Percentiles rank a stretch among this genome's conserved stretches.
Evolutionary conservation across 2,113 vertebrate genomes (phyloP).

Genomic region (Brachyhypopomus gauderio): DNA sequence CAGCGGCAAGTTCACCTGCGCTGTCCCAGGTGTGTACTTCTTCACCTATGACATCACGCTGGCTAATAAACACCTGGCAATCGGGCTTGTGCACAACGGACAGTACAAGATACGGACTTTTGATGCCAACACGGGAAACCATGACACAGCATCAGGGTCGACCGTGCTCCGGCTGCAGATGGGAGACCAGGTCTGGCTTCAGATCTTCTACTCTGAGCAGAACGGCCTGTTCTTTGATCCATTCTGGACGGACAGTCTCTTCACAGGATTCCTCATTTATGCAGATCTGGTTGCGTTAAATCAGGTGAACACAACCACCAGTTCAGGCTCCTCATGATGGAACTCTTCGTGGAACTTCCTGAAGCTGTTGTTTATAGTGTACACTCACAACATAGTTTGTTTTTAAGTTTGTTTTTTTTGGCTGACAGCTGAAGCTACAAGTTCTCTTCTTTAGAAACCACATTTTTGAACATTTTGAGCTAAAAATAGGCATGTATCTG

Average conservation of each 20-base stretch:
- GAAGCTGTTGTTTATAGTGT: too few relatives aligned
- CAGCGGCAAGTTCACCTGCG: slow-evolving; percentile 90
- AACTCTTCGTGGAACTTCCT: too few relatives aligned
- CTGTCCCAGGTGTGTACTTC: slow-evolving; percentile 90
- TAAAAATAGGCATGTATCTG: too few relatives aligned
- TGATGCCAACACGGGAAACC: slow-evolving; percentile 94
- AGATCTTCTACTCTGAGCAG: slow-evolving; percentile 97
- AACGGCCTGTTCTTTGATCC: slow-evolving; percentile 96
- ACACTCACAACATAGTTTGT: too few relatives aligned
- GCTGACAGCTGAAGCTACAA: too few relatives aligned
- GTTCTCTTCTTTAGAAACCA: too few relatives aligned
- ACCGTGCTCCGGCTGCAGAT: slow-evolving; percentile 86
- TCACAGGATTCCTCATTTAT: slow-evolving; percentile 94
- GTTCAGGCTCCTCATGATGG: slow-evolving; percentile 56
- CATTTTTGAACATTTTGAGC: too few relatives aligned
- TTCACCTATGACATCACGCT: slow-evolving; percentile 95
- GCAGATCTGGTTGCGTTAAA: slow-evolving; percentile 82
- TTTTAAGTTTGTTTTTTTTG: too few relatives aligned
- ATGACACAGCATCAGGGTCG: slow-evolving; percentile 92
- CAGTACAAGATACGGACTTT: slow-evolving; percentile 96
- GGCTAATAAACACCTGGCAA: slow-evolving; percentile 95
- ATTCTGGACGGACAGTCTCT: slow-evolving; percentile 96
- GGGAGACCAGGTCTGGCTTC: slow-evolving; percentile 92
- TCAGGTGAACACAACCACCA: slow-evolving; percentile 71
- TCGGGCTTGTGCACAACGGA: slow-evolving; percentile 93